phyloP scores from a whole-genome alignment of 2,888 invertebrate genomes.

The Linyphia triangularis region DNA sequence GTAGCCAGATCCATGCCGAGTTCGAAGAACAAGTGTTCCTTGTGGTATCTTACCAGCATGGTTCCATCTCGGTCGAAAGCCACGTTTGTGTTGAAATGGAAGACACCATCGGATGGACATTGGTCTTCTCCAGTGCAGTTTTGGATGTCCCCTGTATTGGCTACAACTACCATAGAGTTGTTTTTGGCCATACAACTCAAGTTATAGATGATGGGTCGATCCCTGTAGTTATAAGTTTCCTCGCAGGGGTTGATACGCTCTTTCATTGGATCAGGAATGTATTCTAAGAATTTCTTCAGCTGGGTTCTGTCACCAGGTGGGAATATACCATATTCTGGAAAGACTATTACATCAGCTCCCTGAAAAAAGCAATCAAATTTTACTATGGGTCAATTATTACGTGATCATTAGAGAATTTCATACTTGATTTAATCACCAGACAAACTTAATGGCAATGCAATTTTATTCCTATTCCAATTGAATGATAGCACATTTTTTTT shows the following conservation, averaged over 20 bases:
- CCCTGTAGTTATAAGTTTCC: not conserved
- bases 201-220: conserved; percentile 74
- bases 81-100: conserved; percentile 85
- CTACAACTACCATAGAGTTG: conserved; percentile 84
- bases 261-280: conserved; percentile 51
- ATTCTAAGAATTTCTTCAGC: conserved; percentile 62
- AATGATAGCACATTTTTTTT: too few species aligned
- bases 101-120: conserved; percentile 81
- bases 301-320: not conserved
- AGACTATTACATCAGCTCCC: conserved; percentile 79
- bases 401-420: too few species aligned
- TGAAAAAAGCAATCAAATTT: conserved; percentile 68
- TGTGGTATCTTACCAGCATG: conserved; percentile 85
- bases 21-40: conserved; percentile 78
- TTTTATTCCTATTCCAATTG: too few species aligned
- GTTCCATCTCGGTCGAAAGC: conserved; percentile 87
- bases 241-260: conserved; percentile 22
- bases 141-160: conserved; percentile 85
- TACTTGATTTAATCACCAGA: too few species aligned
- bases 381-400: too few species aligned
- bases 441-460: too few species aligned
- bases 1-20: conserved; percentile 77
- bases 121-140: conserved; percentile 82
- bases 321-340: conserved; percentile 79
- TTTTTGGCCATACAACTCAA: conserved; percentile 83